Base-by-base conservation (phyloP, 2,113 vertebrate genomes). In the Mesitornis unicolor region DNA sequence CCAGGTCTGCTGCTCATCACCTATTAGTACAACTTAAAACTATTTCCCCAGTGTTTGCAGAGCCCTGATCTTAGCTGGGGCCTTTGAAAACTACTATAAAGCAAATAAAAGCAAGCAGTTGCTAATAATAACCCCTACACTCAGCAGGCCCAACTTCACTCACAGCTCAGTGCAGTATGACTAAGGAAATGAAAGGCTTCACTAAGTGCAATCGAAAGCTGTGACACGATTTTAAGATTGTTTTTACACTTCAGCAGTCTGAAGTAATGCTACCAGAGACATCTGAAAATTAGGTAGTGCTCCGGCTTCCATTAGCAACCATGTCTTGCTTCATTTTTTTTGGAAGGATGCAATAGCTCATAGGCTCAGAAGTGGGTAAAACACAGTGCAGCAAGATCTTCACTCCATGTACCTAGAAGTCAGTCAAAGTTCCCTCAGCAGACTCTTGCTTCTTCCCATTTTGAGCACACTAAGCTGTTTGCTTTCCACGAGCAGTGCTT, bases 21-120 rank as follows among this genome's bases (percentile, higher is more conserved):
- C 5, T 14, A 8, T 64, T 28, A 47, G 33, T 18, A 10, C 7
- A 2, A 17, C 0, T 3, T 10, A 12, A 9, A 76, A 22, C 36
- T 43, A 16, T 8, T 18, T 64, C 59, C 50, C 50, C 11, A 14
- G 28, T 25, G 25, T n/a, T 11, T n/a, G 14, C 45, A 69, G 59
- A 69, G 29, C 38, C 33, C 71, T 75, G 51, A 21, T 35, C 71
- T 29, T 28, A 50, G 42, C 80, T 51, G 29, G 25, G 28, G 29
- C 61, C 61, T 65, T 42, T 53, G 29, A 48, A 8, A 43, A 29
- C 6, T 24, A 10, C 38, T 9, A 7, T 6, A 79, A 69, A 60
- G 28, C 54, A 74, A 78, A 70, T 11, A n/a, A 53, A 85, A n/a
- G 38, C 56, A 51, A 21, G 18, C 19, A 45, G 74, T 42, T 68